phyloP scores from a whole-genome alignment of 1,140 invertebrate species.

The Rhysida immarginata region DNA sequence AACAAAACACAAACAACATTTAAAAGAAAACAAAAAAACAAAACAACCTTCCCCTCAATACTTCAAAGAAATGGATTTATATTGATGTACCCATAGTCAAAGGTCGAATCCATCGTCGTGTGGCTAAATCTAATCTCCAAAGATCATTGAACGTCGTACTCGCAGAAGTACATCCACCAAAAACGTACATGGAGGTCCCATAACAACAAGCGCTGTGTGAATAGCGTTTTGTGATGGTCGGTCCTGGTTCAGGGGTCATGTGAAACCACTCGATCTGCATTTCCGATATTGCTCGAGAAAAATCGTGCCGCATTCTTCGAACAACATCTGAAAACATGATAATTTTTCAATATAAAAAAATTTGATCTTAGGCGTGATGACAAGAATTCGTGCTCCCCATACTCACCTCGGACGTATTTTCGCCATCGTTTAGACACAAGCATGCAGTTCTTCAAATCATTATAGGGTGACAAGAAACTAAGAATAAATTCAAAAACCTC shows the following conservation, averaged over 20 bases:
- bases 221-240: conserved; percentile 70
- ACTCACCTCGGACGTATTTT: conserved; percentile 59
- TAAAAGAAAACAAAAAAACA: too few species aligned
- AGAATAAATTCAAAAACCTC: conserved; percentile 87
- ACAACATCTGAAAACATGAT: conserved; percentile 49
- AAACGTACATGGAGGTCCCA: conserved; percentile 76
- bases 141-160: conserved; percentile 94
- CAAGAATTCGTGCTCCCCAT: background rate
- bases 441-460: conserved; percentile 69
- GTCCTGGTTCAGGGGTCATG: conserved; percentile 37
- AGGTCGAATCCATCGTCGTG: conserved; percentile 51
- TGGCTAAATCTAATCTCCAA: conserved; percentile 79
- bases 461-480: conserved; percentile 71
- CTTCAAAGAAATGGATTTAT: too few species aligned
- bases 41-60: too few species aligned
- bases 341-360: background rate
- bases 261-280: conserved; percentile 53
- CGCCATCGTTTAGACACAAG: conserved; percentile 73
- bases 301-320: conserved; percentile 45
- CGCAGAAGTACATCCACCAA: conserved; percentile 87
- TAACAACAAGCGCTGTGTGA: conserved; percentile 77
- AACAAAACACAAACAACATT: too few species aligned
- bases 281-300: conserved; percentile 46
- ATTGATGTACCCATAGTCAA: conserved; percentile 29
- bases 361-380: background rate